Percentiles rank a stretch among this genome's conserved stretches.
Evolutionary conservation across 2,888 invertebrate genomes (phyloP).

Genomic region (Zelleria hepariella): DNA sequence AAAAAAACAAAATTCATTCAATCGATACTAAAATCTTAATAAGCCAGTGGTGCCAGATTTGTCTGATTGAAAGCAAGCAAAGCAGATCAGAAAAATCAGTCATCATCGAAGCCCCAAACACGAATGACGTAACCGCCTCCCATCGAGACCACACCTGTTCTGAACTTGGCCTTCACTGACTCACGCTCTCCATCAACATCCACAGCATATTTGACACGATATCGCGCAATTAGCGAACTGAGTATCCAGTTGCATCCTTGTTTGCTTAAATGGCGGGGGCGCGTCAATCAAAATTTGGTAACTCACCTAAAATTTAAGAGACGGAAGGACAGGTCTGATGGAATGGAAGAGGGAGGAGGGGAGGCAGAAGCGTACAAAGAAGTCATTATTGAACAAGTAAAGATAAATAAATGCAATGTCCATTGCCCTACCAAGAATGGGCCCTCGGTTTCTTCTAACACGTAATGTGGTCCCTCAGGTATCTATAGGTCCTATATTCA

Average conservation of each 20-base stretch:
- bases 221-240: not conserved
- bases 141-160: not conserved
- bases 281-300: constrained; percentile 2
- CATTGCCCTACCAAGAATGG: too few species aligned
- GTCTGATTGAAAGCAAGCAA: too few species aligned
- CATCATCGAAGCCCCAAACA: not conserved
- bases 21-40: too few species aligned
- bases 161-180: not conserved
- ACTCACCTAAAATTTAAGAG: not conserved
- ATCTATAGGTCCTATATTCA: too few species aligned
- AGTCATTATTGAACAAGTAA: too few species aligned
- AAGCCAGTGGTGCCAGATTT: too few species aligned
- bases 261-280: constrained; percentile 1
- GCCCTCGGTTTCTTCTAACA: too few species aligned
- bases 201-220: not conserved
- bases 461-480: too few species aligned
- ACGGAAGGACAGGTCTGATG: not conserved
- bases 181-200: not conserved
- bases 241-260: constrained; percentile 2
- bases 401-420: too few species aligned
- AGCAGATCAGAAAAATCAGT: not conserved
- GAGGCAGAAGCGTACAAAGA: too few species aligned
- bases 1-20: too few species aligned
- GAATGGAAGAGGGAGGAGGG: too few species aligned
- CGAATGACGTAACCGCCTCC: not conserved